phyloP scores from a whole-genome alignment of 1,140 invertebrate genomes.

The Platorchestia sp. region DNA sequence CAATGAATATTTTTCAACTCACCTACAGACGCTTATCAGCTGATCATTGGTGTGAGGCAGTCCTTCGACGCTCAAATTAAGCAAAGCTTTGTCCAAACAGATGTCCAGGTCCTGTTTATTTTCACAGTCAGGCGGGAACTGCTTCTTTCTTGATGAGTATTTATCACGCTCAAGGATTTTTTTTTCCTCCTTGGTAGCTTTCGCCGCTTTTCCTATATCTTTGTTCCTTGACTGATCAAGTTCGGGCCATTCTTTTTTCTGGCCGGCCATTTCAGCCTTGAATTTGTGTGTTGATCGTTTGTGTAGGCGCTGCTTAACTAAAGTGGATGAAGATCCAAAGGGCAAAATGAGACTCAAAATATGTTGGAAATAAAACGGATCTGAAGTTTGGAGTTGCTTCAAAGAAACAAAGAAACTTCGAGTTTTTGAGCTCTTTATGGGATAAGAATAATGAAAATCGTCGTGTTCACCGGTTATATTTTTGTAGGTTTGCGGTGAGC shows the following conservation, averaged over 20 bases:
- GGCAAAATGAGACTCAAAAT: not conserved
- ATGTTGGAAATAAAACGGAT: not conserved
- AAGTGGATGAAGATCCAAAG: not conserved
- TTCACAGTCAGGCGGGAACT: not conserved
- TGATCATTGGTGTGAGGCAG: conserved; percentile 5
- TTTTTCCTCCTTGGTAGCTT: not conserved
- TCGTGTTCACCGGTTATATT: not conserved
- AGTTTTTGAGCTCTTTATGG: not conserved
- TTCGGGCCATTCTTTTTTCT: not conserved
- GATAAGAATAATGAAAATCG: not conserved
- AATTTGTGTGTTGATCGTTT: not conserved
- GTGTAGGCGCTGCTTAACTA: not conserved
- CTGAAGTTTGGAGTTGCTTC: not conserved
- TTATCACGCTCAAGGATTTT: not conserved
- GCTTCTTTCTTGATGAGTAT: not conserved
- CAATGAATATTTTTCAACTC: no score
- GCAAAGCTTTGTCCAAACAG: not conserved
- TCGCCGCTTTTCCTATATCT: not conserved
- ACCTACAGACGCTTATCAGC: no score
- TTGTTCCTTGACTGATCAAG: not conserved
- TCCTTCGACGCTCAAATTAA: conserved; percentile 28
- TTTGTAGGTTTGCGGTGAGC: not conserved
- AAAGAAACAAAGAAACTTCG: not conserved
- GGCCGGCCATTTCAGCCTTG: not conserved
- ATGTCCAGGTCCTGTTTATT: not conserved